phyloP scores from a whole-genome alignment of 2,888 invertebrate species.

The Oscheius onirici region DNA sequence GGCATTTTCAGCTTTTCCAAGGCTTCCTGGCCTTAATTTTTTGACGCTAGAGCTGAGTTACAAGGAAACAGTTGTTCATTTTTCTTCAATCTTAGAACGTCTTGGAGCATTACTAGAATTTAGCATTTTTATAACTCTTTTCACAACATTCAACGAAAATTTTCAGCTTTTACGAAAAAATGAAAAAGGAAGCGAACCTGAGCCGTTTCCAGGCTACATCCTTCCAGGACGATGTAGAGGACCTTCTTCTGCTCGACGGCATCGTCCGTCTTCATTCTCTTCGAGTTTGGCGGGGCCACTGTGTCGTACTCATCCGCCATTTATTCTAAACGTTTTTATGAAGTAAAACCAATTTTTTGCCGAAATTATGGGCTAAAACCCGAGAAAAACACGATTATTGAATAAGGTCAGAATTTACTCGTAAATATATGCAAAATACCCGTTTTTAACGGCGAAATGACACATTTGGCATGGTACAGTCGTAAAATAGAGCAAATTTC shows the following conservation, averaged over 20 bases:
- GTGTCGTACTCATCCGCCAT: conserved; percentile 53
- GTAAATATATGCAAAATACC: conserved; percentile 11
- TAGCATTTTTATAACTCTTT: neutral
- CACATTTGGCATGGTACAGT: neutral
- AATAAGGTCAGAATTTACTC: neutral
- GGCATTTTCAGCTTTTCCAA: too few relatives aligned
- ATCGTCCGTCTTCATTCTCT: conserved; percentile 61
- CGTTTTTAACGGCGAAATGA: neutral
- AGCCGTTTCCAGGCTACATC: conserved; percentile 92
- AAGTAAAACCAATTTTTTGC: too few relatives aligned
- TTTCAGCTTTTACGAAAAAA: neutral
- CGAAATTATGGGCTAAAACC: neutral
- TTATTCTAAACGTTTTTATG: too few relatives aligned
- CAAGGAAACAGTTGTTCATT: too few relatives aligned
- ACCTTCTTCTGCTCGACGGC: conserved; percentile 52
- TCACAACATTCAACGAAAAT: neutral
- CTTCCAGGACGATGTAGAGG: conserved; percentile 89
- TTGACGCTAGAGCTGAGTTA: too few relatives aligned
- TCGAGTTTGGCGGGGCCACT: conserved; percentile 52
- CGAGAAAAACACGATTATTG: neutral
- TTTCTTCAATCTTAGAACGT: too few relatives aligned
- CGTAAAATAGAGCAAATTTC: neutral
- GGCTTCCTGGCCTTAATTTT: too few relatives aligned
- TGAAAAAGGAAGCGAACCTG: conserved; percentile 78
- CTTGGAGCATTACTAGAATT: too few relatives aligned